A percentile compares a stretch with the other conserved stretches of the same genome.
Conservation (phyloP, 1,140 invertebrate genomes). For the Anagrus nilaparvatae region DNA sequence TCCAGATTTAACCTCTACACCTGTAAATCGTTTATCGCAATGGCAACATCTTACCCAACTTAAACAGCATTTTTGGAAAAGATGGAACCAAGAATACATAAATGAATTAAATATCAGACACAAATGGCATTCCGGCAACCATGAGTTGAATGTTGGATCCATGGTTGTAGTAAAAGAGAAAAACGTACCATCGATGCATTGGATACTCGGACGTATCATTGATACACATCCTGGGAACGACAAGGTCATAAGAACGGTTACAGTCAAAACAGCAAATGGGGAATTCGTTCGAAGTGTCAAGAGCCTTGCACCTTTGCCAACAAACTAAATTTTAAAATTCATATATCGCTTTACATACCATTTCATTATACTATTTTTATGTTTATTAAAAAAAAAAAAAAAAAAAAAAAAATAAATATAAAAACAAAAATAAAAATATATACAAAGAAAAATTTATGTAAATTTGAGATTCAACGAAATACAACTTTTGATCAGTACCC, state of each 20-base stretch:
- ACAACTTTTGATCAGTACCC: no score
- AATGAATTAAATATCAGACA: constrained; percentile 16
- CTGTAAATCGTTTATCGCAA: constrained; percentile 13
- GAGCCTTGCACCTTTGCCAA: constrained; percentile 14
- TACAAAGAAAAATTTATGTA: no score
- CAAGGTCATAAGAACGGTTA: constrained; percentile 11
- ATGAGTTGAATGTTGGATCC: constrained; percentile 7
- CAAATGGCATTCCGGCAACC: constrained; percentile 17
- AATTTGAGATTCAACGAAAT: no score
- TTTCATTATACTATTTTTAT: no score
- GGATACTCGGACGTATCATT: constrained; percentile 15
- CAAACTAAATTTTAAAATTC: no score
- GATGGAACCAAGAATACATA: constrained; percentile 28
- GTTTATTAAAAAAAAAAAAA: no score
- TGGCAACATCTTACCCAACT: constrained; percentile 22
- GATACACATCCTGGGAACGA: constrained; percentile 18
- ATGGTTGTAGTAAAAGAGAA: constrained; percentile 21
- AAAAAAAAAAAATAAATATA: no score
- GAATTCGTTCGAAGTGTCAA: constrained; percentile 11
- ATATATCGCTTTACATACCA: no score
- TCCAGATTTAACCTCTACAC: neutral
- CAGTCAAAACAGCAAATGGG: constrained; percentile 8
- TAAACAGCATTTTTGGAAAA: constrained; percentile 25
- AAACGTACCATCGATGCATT: constrained; percentile 11
- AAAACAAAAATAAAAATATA: no score